phyloP scores from a whole-genome alignment of 2,888 invertebrate species.

The Amphimallon solstitiale region DNA sequence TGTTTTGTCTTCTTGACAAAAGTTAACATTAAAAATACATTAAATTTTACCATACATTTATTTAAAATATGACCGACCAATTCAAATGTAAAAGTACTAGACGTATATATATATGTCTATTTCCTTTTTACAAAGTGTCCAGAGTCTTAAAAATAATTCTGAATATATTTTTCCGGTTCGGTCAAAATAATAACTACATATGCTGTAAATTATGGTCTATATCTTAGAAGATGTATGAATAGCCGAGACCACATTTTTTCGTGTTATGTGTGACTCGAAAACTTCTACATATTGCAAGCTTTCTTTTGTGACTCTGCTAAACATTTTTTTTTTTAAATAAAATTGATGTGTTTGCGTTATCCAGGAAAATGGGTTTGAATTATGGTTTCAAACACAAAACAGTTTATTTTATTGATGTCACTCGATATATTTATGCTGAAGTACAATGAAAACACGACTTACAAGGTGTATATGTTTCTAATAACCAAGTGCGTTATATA shows the following conservation, averaged over 20 bases:
- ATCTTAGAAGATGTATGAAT: conserved; percentile 9
- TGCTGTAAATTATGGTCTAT: conserved; percentile 11
- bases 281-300: neutral
- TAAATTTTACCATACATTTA: neutral
- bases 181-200: neutral
- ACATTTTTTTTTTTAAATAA: conserved; percentile 7
- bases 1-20: conserved; percentile 24
- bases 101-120: too few relatives aligned
- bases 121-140: too few relatives aligned
- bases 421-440: too few relatives aligned
- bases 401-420: too few relatives aligned
- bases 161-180: neutral
- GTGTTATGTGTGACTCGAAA: neutral
- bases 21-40: conserved; percentile 20
- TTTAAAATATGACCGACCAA: neutral
- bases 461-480: too few relatives aligned
- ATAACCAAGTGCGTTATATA: too few relatives aligned
- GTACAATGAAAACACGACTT: too few relatives aligned
- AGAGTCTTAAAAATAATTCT: neutral
- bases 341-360: conserved; percentile 24
- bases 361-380: too few relatives aligned
- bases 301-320: conserved; percentile 14
- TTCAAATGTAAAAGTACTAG: neutral
- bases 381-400: neutral
- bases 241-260: conserved; percentile 14